Conservation (phyloP, 1,140 invertebrate genomes). For the Drosophila asahinai region DNA sequence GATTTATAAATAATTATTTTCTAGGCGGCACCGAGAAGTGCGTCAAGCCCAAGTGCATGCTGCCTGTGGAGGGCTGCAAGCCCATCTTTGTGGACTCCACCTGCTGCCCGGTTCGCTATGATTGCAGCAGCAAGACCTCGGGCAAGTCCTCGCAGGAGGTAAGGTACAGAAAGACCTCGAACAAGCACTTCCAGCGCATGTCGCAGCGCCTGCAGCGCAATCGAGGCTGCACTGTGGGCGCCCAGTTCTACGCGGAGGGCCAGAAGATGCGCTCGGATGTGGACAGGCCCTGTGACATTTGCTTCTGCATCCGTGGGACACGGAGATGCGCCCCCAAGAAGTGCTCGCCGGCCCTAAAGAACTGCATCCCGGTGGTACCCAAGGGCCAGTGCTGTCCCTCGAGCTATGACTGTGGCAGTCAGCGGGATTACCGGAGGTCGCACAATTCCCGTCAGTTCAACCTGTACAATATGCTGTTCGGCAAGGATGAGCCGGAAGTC, state of each 20-base stretch:
- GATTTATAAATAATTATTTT: background rate
- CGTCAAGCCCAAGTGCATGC: slow-evolving; percentile 92
- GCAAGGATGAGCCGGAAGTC: slow-evolving; percentile 69
- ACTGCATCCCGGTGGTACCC: slow-evolving; percentile 91
- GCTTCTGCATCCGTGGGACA: slow-evolving; percentile 92
- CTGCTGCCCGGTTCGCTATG: slow-evolving; percentile 94
- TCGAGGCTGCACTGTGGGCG: slow-evolving; percentile 88
- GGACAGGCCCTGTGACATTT: slow-evolving; percentile 90
- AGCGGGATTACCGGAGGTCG: slow-evolving; percentile 60
- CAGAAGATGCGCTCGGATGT: slow-evolving; percentile 89
- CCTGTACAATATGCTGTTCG: slow-evolving; percentile 79
- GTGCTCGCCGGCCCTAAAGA: slow-evolving; percentile 90
- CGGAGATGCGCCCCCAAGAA: slow-evolving; percentile 91
- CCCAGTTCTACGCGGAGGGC: slow-evolving; percentile 89
- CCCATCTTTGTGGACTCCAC: slow-evolving; percentile 89
- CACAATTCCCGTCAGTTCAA: slow-evolving; percentile 81
- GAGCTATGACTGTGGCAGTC: slow-evolving; percentile 92
- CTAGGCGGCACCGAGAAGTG: slow-evolving; percentile 90
- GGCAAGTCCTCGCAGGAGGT: slow-evolving; percentile 79
- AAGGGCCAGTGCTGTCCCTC: slow-evolving; percentile 93
- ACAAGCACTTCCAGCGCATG: slow-evolving; percentile 82
- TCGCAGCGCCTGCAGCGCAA: slow-evolving; percentile 74
- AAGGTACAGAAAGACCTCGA: slow-evolving; percentile 67
- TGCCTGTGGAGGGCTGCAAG: slow-evolving; percentile 91
- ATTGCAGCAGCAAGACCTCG: slow-evolving; percentile 88